phyloP scores from a whole-genome alignment of 2,888 invertebrate genomes.

The Orgyia antiqua region DNA sequence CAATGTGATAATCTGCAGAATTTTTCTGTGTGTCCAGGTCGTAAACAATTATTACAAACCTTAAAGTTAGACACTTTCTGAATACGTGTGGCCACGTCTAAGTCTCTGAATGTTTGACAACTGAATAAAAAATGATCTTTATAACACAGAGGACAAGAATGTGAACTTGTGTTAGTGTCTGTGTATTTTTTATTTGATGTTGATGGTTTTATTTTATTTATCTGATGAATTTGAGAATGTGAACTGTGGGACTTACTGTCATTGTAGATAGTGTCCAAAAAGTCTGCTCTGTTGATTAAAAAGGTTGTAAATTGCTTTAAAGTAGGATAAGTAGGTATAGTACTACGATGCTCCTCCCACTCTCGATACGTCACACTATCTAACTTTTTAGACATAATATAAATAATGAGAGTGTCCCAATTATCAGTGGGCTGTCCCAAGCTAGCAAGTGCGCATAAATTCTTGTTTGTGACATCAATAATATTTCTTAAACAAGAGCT shows the following conservation, averaged over 20 bases:
- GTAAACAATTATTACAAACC: conserved; percentile 10
- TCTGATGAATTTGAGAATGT: too few relatives aligned
- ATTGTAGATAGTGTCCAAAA: conserved; percentile 1
- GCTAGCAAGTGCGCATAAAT: conserved; percentile 12
- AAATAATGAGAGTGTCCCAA: too few relatives aligned
- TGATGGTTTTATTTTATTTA: too few relatives aligned
- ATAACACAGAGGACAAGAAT: conserved; percentile 3
- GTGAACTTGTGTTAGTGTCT: too few relatives aligned
- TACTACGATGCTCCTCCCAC: conserved; percentile 11
- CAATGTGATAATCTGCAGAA: conserved; percentile 15
- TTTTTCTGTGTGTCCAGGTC: conserved; percentile 6
- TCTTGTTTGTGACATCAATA: conserved; percentile 13
- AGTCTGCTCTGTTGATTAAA: conserved; percentile 7
- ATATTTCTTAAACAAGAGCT: conserved; percentile 10
- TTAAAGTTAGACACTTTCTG: conserved; percentile 6
- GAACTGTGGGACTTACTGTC: too few relatives aligned
- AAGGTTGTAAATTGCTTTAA: conserved; percentile 4
- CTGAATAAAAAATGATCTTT: conserved; percentile 1
- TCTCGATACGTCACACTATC: conserved; percentile 7
- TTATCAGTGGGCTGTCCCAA: conserved; percentile 9
- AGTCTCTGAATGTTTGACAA: conserved; percentile 2
- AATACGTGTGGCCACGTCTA: conserved; percentile 3
- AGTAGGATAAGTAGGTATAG: background rate
- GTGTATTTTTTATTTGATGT: too few relatives aligned
- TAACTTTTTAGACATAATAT: conserved; percentile 15